phyloP scores from a whole-genome alignment of 2,113 vertebrate genomes.

The Oncorhynchus tshawytscha region DNA sequence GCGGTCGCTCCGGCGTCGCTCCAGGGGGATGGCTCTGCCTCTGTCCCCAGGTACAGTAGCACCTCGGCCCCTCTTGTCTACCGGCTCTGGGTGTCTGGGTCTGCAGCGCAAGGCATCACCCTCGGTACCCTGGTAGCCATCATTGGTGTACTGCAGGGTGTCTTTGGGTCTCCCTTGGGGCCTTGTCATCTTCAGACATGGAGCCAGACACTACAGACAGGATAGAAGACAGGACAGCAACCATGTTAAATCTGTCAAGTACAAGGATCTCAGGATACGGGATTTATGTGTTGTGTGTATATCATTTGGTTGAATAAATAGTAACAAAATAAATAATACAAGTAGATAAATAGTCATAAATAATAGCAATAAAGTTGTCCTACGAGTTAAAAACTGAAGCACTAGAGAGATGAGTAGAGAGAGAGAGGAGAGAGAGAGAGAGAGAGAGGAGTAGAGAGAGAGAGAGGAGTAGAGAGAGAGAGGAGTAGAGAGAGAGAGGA shows the following conservation, averaged over 20 bases:
- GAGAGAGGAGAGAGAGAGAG: background rate
- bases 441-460: too few species aligned
- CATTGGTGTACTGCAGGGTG: constrained; percentile 71
- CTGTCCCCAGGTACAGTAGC: constrained; percentile 34
- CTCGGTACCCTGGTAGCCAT: constrained; percentile 66
- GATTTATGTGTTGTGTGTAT: too few species aligned
- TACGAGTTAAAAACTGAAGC: too few species aligned
- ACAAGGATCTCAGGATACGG: background rate
- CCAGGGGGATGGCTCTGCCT: constrained; percentile 49
- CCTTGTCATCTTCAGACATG: constrained; percentile 58
- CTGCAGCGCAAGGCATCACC: constrained; percentile 27
- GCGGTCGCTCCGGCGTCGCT: constrained; percentile 49
- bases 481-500: too few species aligned
- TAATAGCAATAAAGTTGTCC: too few species aligned
- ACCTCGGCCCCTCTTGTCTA: constrained; percentile 21
- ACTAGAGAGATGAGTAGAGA: background rate
- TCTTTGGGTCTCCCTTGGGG: constrained; percentile 57
- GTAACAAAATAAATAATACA: too few species aligned
- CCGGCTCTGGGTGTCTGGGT: constrained; percentile 19
- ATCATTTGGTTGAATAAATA: too few species aligned
- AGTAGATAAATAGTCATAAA: too few species aligned
- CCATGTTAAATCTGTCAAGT: background rate
- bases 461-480: too few species aligned
- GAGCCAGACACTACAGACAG: constrained; percentile 64
- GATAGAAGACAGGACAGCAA: background rate